phyloP scores from a whole-genome alignment of 2,888 invertebrate genomes.

The Lasioglossum pauxillum region DNA sequence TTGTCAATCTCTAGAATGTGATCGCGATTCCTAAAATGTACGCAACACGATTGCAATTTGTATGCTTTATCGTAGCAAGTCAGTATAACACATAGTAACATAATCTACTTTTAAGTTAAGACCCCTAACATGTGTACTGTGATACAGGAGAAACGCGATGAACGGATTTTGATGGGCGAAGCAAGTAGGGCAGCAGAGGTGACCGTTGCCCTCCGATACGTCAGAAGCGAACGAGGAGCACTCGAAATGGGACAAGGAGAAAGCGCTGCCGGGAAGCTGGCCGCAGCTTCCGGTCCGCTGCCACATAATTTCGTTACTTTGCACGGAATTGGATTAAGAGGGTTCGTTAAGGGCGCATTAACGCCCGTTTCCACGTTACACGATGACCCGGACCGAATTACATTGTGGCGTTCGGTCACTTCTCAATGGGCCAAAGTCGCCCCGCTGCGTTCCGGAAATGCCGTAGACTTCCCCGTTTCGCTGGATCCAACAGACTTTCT shows the following conservation, averaged over 20 bases:
- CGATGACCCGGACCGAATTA: conserved; percentile 72
- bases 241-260: conserved; percentile 58
- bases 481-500: conserved; percentile 2
- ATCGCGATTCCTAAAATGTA: too few relatives aligned
- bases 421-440: conserved; percentile 66
- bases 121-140: too few relatives aligned
- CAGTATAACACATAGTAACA: too few relatives aligned
- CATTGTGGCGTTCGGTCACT: conserved; percentile 70
- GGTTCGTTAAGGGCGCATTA: conserved; percentile 79
- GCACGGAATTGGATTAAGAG: conserved; percentile 80
- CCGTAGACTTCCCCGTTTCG: conserved; percentile 48
- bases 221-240: conserved; percentile 57
- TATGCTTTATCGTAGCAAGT: too few relatives aligned
- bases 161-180: neutral
- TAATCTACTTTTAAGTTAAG: too few relatives aligned
- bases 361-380: conserved; percentile 71
- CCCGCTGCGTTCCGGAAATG: conserved; percentile 65
- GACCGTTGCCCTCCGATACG: conserved; percentile 53
- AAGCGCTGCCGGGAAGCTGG: conserved; percentile 54
- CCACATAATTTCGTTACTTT: conserved; percentile 78
- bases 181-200: too few relatives aligned
- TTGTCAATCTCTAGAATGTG: too few relatives aligned
- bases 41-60: too few relatives aligned
- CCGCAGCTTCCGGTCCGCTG: conserved; percentile 80
- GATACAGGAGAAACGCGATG: neutral